phyloP scores from a whole-genome alignment of 1,140 invertebrate genomes.

The Zelostemma sp. region DNA sequence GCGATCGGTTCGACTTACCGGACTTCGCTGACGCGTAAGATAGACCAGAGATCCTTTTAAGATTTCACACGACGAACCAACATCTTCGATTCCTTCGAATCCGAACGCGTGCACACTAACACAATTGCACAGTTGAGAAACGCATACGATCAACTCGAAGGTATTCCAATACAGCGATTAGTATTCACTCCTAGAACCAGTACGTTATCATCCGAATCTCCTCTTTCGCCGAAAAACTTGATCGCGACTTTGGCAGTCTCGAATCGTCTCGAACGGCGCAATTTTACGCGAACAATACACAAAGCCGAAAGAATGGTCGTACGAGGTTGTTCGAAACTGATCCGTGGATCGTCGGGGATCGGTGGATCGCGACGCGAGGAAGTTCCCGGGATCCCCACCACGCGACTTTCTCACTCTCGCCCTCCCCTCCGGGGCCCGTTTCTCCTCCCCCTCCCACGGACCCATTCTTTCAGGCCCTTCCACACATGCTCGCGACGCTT shows the following conservation, averaged over 20 bases:
- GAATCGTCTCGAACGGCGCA: too few species aligned
- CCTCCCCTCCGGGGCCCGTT: conserved; percentile 4
- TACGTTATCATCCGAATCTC: too few species aligned
- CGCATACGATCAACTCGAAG: too few species aligned
- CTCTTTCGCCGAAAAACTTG: too few species aligned
- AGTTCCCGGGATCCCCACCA: conserved; percentile 13
- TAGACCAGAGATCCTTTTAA: conserved; percentile 1
- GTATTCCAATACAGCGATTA: too few species aligned
- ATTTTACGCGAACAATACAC: too few species aligned
- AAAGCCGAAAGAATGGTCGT: conserved; percentile 11
- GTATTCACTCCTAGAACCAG: too few species aligned
- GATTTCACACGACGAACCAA: conserved; percentile 13
- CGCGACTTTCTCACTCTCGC: conserved; percentile 13
- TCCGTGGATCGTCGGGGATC: conserved; percentile 19
- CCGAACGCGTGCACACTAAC: too few species aligned
- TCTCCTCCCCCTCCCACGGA: background rate
- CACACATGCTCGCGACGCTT: background rate
- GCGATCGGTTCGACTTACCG: background rate
- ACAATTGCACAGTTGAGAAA: too few species aligned
- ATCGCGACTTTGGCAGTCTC: too few species aligned
- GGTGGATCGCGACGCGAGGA: conserved; percentile 15
- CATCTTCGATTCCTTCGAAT: too few species aligned
- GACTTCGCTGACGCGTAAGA: background rate
- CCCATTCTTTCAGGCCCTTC: conserved; percentile 2
- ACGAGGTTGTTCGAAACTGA: conserved; percentile 16